These are phyloP conservation scores for Apotomis capreana DNA, from an alignment of 2,888 invertebrate species.

Conservation along the genomic window DNA sequence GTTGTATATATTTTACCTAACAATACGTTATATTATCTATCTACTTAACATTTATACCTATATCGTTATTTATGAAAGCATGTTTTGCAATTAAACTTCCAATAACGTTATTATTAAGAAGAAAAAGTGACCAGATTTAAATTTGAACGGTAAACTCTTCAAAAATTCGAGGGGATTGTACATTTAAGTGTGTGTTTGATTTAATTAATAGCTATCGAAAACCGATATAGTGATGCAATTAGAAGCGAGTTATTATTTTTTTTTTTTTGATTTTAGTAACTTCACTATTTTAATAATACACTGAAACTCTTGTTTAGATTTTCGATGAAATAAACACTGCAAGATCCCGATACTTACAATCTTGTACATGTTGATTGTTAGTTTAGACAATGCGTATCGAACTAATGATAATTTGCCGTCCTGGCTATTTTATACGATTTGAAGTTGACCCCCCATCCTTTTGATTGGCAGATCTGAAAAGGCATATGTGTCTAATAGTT, in stretches of 20 bases:
- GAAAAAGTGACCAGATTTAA: too few relatives aligned
- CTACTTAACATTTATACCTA: too few relatives aligned
- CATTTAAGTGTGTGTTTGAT: too few relatives aligned
- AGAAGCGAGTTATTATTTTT: not conserved
- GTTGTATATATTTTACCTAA: too few relatives aligned
- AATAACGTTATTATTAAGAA: too few relatives aligned
- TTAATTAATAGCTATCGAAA: too few relatives aligned
- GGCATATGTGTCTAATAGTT: not conserved
- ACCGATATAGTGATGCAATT: too few relatives aligned
- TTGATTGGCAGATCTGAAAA: not conserved
- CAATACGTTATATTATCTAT: too few relatives aligned
- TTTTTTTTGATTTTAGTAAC: not conserved
- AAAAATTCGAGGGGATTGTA: too few relatives aligned
- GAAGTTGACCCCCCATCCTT: slow-evolving; percentile 62
- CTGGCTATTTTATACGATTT: slow-evolving; percentile 72
- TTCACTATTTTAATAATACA: not conserved
- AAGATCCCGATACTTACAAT: slow-evolving; percentile 67
- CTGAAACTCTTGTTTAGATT: not conserved
- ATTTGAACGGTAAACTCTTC: too few relatives aligned
- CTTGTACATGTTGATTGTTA: slow-evolving; percentile 79
- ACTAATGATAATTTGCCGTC: slow-evolving; percentile 61
- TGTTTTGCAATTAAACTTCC: too few relatives aligned
- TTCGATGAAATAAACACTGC: not conserved
- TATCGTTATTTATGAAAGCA: too few relatives aligned
- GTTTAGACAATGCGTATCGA: slow-evolving; percentile 56